Conservation (phyloP, 2,888 invertebrate species). For the Limnephilus lunatus region DNA sequence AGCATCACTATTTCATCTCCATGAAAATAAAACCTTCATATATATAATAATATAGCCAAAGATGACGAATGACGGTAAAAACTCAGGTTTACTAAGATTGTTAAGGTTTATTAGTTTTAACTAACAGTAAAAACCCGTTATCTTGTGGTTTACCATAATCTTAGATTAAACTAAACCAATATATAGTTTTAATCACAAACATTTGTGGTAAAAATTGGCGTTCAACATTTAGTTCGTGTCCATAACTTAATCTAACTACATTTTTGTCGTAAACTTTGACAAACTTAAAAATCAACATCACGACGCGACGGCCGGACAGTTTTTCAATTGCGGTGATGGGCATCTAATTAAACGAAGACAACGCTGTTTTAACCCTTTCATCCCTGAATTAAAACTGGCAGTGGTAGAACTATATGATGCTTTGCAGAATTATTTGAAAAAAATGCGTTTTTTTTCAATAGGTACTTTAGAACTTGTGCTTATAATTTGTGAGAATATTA, state of each 20-base stretch:
- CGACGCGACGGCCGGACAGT: background rate
- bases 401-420: too few relatives aligned
- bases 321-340: background rate
- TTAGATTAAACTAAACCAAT: background rate
- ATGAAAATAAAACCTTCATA: too few relatives aligned
- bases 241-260: background rate
- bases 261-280: background rate
- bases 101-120: background rate
- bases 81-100: background rate
- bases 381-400: too few relatives aligned
- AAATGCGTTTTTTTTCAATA: too few relatives aligned
- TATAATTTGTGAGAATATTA: too few relatives aligned
- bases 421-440: too few relatives aligned
- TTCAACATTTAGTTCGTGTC: background rate
- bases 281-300: background rate
- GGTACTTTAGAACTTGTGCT: too few relatives aligned
- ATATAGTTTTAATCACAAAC: background rate
- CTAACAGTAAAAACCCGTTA: background rate
- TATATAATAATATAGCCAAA: too few relatives aligned
- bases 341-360: background rate
- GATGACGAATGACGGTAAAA: background rate
- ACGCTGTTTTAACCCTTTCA: too few relatives aligned
- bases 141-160: background rate
- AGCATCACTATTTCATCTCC: too few relatives aligned
- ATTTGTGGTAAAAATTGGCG: background rate